Evolutionary conservation across 2,888 invertebrate genomes (phyloP).

Genomic region (Drosophila maculinotata): DNA sequence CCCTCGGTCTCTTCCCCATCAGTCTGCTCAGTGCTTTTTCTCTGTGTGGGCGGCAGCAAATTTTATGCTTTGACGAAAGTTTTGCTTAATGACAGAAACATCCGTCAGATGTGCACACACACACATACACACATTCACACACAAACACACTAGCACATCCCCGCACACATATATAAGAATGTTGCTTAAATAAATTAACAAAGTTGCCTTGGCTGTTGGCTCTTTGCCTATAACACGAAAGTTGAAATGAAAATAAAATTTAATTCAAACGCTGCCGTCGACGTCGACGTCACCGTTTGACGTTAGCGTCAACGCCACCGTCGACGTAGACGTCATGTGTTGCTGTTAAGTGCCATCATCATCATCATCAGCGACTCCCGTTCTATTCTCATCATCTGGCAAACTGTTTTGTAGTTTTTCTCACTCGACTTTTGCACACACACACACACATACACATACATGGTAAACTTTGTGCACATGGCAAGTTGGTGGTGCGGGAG

Average conservation of each 20-base stretch:
- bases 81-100: constrained; percentile 73
- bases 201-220: constrained; percentile 70
- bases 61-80: constrained; percentile 75
- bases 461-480: constrained; percentile 44
- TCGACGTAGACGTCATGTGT: constrained; percentile 61
- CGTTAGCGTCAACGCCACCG: constrained; percentile 20
- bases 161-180: constrained; percentile 44
- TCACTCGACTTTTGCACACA: constrained; percentile 33
- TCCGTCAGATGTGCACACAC: constrained; percentile 52
- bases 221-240: constrained; percentile 69
- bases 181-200: constrained; percentile 75
- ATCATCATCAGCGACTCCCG: constrained; percentile 20
- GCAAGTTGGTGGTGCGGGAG: constrained; percentile 1
- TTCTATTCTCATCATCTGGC: constrained; percentile 57
- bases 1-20: background rate
- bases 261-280: constrained; percentile 57
- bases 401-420: constrained; percentile 67
- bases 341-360: constrained; percentile 64
- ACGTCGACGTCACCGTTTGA: constrained; percentile 4
- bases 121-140: constrained; percentile 13
- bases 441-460: constrained; percentile 25
- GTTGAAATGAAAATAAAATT: constrained; percentile 75
- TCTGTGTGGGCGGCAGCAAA: constrained; percentile 48
- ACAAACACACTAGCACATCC: constrained; percentile 5
- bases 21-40: constrained; percentile 19